These are phyloP conservation scores for Anguilla anguilla DNA, from an alignment of 2,797 vertebrate species.

Conservation along the genomic window DNA sequence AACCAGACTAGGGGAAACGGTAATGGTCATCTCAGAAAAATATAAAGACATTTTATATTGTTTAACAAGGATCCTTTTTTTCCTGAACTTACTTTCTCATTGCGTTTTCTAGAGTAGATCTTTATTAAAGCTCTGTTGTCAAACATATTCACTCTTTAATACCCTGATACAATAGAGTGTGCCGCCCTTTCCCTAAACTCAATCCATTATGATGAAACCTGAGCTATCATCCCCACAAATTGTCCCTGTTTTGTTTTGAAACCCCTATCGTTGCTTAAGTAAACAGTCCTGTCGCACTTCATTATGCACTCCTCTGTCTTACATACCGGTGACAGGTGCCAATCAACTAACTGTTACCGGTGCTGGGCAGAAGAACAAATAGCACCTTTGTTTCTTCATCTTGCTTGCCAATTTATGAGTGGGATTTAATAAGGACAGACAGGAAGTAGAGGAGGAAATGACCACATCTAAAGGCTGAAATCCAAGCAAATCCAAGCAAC, in stretches of 20 bases:
- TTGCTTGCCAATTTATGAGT: conserved; percentile 71
- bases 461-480: conserved; percentile 80
- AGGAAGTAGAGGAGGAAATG: conserved; percentile 82
- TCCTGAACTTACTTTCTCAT: neutral
- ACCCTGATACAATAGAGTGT: neutral
- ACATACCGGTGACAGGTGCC: conserved; percentile 73
- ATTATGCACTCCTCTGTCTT: conserved; percentile 59
- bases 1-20: neutral
- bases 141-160: neutral
- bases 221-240: neutral
- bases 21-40: neutral
- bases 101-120: neutral
- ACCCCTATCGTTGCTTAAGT: conserved; percentile 68
- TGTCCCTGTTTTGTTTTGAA: conserved; percentile 65
- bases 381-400: conserved; percentile 76
- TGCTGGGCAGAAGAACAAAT: conserved; percentile 70
- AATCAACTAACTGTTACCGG: conserved; percentile 69
- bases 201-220: conserved; percentile 1
- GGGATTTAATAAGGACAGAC: conserved; percentile 80
- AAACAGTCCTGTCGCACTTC: conserved; percentile 65
- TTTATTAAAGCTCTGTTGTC: neutral
- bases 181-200: neutral
- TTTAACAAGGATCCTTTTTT: neutral
- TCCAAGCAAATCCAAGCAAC: conserved; percentile 73
- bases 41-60: neutral